phyloP scores from a whole-genome alignment of 2,113 vertebrate genomes.

The Recurvirostra avosetta region DNA sequence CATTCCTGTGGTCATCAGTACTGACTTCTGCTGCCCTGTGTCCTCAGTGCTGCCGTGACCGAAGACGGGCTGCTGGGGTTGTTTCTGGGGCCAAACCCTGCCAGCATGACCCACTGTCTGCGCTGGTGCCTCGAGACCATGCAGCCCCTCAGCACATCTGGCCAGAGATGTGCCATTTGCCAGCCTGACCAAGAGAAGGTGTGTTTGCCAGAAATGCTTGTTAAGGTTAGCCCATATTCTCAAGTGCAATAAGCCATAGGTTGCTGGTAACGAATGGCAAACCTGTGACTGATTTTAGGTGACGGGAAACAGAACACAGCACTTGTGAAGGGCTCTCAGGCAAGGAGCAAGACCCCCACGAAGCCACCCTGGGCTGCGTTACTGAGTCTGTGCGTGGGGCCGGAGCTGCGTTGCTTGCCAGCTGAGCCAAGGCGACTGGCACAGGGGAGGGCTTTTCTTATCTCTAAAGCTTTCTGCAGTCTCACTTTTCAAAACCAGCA shows the following conservation, averaged over 20 bases:
- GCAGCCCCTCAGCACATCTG: neutral
- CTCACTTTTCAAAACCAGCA: neutral
- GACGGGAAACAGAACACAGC: neutral
- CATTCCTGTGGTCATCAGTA: fast-evolving
- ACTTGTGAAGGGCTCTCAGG: neutral
- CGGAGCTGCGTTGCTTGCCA: neutral
- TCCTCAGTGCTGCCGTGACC: neutral
- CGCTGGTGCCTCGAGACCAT: neutral
- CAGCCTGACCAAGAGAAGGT: neutral
- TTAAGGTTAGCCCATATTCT: neutral
- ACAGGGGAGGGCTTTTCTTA: neutral
- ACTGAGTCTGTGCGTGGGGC: fast-evolving
- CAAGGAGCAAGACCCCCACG: fast-evolving
- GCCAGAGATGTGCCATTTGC: neutral
- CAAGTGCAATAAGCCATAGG: neutral
- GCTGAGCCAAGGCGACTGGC: neutral
- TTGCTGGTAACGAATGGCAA: neutral
- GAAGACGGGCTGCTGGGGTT: neutral
- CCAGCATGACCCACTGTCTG: neutral
- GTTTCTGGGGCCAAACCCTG: neutral
- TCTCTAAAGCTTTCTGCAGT: neutral
- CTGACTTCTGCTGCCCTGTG: neutral
- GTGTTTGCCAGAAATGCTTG: neutral
- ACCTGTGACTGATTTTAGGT: neutral
- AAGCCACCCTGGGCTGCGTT: neutral